A percentile compares a stretch with the other conserved stretches of the same genome.
Evolutionary conservation across 1,140 invertebrate genomes (phyloP).

Genomic region (Drosophila pandora): DNA sequence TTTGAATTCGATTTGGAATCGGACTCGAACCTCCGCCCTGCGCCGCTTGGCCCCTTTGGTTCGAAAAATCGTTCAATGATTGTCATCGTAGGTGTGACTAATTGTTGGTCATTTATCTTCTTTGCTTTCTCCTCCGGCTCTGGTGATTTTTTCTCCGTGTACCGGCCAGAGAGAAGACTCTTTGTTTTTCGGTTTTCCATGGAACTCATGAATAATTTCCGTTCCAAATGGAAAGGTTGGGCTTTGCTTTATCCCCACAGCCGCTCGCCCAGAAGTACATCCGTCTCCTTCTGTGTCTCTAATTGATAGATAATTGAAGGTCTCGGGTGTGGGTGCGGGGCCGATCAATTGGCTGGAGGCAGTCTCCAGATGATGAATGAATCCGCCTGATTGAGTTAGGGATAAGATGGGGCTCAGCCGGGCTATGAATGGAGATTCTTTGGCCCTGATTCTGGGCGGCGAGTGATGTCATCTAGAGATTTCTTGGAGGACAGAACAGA

Average conservation of each 20-base stretch:
- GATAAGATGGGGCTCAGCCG: slow-evolving; percentile 15
- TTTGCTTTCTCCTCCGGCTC: slow-evolving; percentile 46
- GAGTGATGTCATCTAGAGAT: slow-evolving; percentile 12
- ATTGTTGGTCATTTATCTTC: slow-evolving; percentile 82
- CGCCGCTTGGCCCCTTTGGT: slow-evolving; percentile 13
- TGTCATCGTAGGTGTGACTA: slow-evolving; percentile 82
- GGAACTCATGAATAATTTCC: slow-evolving; percentile 77
- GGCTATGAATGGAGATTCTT: slow-evolving; percentile 22
- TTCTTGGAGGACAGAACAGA: not conserved
- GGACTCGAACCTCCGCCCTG: not conserved
- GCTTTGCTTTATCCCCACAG: slow-evolving; percentile 17
- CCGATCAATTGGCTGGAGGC: slow-evolving; percentile 41
- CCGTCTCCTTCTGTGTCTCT: slow-evolving; percentile 44
- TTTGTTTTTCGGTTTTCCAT: slow-evolving; percentile 57
- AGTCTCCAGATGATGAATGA: slow-evolving; percentile 31
- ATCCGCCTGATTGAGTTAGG: slow-evolving; percentile 26
- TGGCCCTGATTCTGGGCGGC: not conserved
- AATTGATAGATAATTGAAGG: slow-evolving; percentile 72
- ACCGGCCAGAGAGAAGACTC: slow-evolving; percentile 10
- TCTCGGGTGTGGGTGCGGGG: slow-evolving; percentile 10
- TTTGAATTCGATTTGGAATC: slow-evolving; percentile 46
- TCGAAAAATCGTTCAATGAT: slow-evolving; percentile 73
- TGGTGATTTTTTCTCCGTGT: slow-evolving; percentile 22
- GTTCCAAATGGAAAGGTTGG: slow-evolving; percentile 45
- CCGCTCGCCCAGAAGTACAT: slow-evolving; percentile 33